phyloP scores from a whole-genome alignment of 1,140 invertebrate genomes.

The Orchestia grillus region DNA sequence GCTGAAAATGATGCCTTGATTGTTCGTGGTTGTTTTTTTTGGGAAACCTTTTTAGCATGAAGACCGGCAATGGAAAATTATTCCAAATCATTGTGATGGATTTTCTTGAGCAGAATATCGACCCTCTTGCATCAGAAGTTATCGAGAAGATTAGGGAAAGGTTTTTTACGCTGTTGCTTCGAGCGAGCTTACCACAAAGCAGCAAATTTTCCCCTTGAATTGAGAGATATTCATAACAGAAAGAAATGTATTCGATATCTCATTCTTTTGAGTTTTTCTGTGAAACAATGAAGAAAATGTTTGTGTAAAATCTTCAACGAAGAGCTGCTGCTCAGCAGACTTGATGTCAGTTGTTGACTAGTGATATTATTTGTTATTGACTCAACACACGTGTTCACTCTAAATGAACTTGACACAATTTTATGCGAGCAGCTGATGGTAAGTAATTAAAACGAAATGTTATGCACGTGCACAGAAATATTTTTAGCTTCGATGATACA shows the following conservation, averaged over 20 bases:
- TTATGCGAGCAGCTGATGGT: not conserved
- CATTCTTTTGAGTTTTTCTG: too few relatives aligned
- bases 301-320: not conserved
- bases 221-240: not conserved
- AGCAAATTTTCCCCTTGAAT: not conserved
- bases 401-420: not conserved
- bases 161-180: not conserved
- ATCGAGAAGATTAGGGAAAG: not conserved
- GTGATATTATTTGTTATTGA: not conserved
- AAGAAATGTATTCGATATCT: not conserved
- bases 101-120: not conserved
- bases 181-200: not conserved
- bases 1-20: not conserved
- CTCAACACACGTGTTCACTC: not conserved
- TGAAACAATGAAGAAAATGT: not conserved
- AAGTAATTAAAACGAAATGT: not conserved
- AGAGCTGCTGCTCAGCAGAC: not conserved
- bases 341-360: too few relatives aligned
- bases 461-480: not conserved
- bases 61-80: not conserved
- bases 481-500: not conserved
- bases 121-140: not conserved
- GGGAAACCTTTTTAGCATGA: not conserved
- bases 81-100: not conserved
- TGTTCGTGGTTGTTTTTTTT: not conserved